Base-by-base conservation (phyloP, 2,113 vertebrate genomes). In the Semicossyphus pulcher region DNA sequence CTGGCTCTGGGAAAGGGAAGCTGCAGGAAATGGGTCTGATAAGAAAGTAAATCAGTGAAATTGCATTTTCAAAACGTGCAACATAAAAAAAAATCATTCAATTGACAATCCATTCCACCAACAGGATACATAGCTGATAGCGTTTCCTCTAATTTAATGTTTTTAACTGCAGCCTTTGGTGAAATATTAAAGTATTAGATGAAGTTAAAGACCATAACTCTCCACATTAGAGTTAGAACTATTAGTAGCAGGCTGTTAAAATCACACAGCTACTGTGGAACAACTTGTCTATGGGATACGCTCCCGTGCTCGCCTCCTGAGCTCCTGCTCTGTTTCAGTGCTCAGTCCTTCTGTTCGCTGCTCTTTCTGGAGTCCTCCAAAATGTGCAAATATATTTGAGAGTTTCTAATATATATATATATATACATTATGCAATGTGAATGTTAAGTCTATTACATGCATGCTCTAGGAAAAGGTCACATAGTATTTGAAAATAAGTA, bases 341-440 rank as follows among this genome's bases (percentile, higher is more conserved):
- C 72, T 80, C 64, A 83, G 78, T 84, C 57, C 82, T 88, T 83
- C 81, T 87, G 78, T 76, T 75, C 25, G 52, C 80, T 83, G 82
- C 82, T 87, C 76, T 89, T 87, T 86, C 86, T 88, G 42, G 61
- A 77, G 25, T 82, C 87, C 80, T 85, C 84, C 72, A 63, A 62
- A 7, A 73, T 81, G 41, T 76, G 57, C 20, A 58, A 67, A 67
- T 53, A 10, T 34, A 42, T 25, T 16, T 62, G n/a, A 53, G 31
- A 48, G 26, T 21, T 44, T 44, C 26, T 15, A 62, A 10, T 45
- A 20, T 58, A 48, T 5, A 14, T 66, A n/a, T n/a, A n/a, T n/a
- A n/a, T n/a, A n/a, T 52, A 66, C 5, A 16, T 54, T 76, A n/a
- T 2, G 18, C 18, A 31, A 16, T 63, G 34, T 61, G 23, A 60